Evolutionary conservation across 2,888 invertebrate genomes (phyloP).

Genomic region (Pristionchus fissidentatus): DNA sequence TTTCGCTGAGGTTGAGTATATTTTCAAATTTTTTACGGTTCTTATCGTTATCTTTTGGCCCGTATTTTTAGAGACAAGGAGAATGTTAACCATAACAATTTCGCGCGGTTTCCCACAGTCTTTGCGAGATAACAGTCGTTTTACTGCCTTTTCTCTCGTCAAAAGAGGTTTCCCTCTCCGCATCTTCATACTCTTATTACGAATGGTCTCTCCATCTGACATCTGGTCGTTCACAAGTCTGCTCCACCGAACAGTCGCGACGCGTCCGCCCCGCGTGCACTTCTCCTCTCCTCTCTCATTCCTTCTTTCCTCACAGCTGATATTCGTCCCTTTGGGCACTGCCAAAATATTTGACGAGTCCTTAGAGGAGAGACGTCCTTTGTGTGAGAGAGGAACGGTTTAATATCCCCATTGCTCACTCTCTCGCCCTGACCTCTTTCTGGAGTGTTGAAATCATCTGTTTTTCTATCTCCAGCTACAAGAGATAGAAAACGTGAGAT

Average conservation of each 20-base stretch:
- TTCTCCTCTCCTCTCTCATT: conserved; percentile 8
- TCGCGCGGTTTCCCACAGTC: too few species aligned
- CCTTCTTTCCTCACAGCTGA: conserved; percentile 31
- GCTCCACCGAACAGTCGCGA: not conserved
- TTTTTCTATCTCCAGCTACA: not conserved
- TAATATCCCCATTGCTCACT: not conserved
- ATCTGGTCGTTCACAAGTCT: not conserved
- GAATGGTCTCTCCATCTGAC: not conserved
- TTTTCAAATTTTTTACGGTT: too few species aligned
- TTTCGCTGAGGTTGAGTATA: too few species aligned
- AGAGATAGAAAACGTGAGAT: not conserved
- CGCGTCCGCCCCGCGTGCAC: conserved; percentile 1
- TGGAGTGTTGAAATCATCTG: not conserved
- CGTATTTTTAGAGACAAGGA: too few species aligned
- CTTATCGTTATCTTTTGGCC: too few species aligned
- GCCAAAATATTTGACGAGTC: conserved; percentile 29
- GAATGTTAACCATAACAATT: too few species aligned
- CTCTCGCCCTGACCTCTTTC: too few species aligned
- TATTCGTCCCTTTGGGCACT: not conserved
- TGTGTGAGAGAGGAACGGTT: not conserved
- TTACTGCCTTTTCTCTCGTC: too few species aligned
- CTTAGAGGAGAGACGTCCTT: not conserved
- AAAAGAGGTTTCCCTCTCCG: too few species aligned
- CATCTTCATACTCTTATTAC: too few species aligned
- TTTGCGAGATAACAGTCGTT: too few species aligned